Percentiles rank a stretch among this genome's conserved stretches.
These are phyloP conservation scores for Ibidorhyncha struthersii DNA, from an alignment of 2,113 vertebrate genomes.

Conservation along the genomic window DNA sequence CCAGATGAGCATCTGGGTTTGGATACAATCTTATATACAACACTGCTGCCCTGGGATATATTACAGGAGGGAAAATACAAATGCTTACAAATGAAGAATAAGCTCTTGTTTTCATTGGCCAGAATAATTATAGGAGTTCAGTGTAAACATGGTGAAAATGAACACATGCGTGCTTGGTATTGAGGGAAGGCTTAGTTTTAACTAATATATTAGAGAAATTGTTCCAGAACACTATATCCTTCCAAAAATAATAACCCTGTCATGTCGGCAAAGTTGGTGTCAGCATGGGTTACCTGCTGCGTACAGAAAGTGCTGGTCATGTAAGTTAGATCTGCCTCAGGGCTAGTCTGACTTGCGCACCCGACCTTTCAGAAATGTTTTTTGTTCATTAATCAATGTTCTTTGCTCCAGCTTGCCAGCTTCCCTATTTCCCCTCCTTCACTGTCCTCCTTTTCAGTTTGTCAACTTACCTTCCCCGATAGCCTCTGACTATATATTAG, in stretches of 20 bases:
- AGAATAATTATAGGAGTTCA: slow-evolving; percentile 9
- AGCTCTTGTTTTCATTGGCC: slow-evolving; percentile 47
- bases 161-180: slow-evolving; percentile 59
- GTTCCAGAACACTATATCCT: slow-evolving; percentile 73
- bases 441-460: slow-evolving; percentile 52
- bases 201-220: slow-evolving; percentile 73
- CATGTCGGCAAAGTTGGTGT: slow-evolving; percentile 73
- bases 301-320: slow-evolving; percentile 65
- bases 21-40: background rate
- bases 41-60: background rate
- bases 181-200: slow-evolving; percentile 71
- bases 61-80: background rate
- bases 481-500: background rate
- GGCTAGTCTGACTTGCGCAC: slow-evolving; percentile 67
- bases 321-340: slow-evolving; percentile 70
- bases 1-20: background rate
- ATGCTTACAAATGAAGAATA: slow-evolving; percentile 1
- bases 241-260: slow-evolving; percentile 77
- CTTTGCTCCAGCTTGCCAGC: slow-evolving; percentile 62
- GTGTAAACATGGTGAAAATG: slow-evolving; percentile 49
- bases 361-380: slow-evolving; percentile 76
- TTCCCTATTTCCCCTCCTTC: slow-evolving; percentile 59
- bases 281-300: slow-evolving; percentile 75
- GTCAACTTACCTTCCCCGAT: background rate
- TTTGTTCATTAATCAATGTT: slow-evolving; percentile 78